A percentile compares a stretch with the other conserved stretches of the same genome.
Evolutionary conservation across 2,113 vertebrate genomes (phyloP).

Genomic region (Hippocampus abdominalis): DNA sequence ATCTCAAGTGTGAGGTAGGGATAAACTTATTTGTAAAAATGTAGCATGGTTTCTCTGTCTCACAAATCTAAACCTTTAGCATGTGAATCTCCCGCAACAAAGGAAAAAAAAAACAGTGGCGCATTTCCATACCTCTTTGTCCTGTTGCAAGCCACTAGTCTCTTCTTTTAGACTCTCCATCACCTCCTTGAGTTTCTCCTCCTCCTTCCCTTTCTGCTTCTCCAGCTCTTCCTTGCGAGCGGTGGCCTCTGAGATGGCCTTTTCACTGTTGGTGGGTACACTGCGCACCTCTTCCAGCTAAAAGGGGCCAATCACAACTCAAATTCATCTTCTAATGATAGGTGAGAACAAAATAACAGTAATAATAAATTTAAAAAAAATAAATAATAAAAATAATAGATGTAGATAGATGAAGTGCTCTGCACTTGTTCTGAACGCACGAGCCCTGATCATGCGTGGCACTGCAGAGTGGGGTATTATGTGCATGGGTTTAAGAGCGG

Average conservation of each 20-base stretch:
- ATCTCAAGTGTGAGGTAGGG: no score
- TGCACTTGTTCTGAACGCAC: constrained; percentile 30
- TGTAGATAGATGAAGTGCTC: background rate
- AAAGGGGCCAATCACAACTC: constrained; percentile 4
- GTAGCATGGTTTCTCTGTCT: background rate
- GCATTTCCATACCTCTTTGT: constrained; percentile 79
- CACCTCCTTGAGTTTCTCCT: constrained; percentile 81
- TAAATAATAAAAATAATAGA: no score
- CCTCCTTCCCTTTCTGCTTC: constrained; percentile 79
- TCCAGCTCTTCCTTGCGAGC: constrained; percentile 76
- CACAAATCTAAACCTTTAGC: background rate
- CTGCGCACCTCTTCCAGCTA: constrained; percentile 84
- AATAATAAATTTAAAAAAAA: background rate
- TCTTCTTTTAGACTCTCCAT: constrained; percentile 89
- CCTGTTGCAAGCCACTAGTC: constrained; percentile 83
- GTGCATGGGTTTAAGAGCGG: constrained; percentile 52
- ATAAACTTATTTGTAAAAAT: no score
- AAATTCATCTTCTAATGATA: constrained; percentile 5
- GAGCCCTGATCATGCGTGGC: constrained; percentile 35
- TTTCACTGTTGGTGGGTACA: constrained; percentile 75
- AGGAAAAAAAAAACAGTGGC: no score
- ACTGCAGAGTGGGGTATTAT: constrained; percentile 39
- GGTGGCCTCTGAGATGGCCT: constrained; percentile 77
- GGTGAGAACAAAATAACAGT: background rate
- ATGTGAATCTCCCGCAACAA: background rate